Evolutionary conservation across 2,113 vertebrate species (phyloP), one percentile per base, ranked within the genome.

Genomic region (Mesoclemmys tuberculata): DNA sequence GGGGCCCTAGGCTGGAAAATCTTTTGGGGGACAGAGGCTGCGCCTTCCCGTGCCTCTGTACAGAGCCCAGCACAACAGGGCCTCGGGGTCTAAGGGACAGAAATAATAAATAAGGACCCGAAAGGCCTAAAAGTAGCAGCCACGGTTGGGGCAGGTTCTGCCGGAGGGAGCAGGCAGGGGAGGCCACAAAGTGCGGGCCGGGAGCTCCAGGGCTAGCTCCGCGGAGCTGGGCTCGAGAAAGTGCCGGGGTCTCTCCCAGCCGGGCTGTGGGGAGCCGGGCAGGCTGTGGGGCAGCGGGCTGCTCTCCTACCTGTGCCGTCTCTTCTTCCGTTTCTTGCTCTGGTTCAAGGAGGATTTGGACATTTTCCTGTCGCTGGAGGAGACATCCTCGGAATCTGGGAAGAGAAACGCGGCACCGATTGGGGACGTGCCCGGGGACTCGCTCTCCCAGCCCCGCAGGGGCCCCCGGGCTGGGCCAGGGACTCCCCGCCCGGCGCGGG

Each of bases 261-360:
- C 5, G 44, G 19, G 31, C 46, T 46, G 14, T 11, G 26, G 41
- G 12, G 2, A 10, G 5, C 75, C 6, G 5, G 49, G 54, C 78
- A 2, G 71, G 85, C 1, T n/a, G 48, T 22, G 49, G 26, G 41
- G 54, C 29, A 41, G 61, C 22, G 49, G 26, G 52, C 61, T 10
- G 19, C 79, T 78, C 5, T 27, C 98, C 98, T 98, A 99, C 99
- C 99, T 98, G 98, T 99, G 99, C 41, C 99, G 97, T 96, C 99
- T 98, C 98, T 99, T 99, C 99, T 99, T 99, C 84, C 99, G 98
- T 98, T 99, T 99, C 98, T 99, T 99, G 98, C 98, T 99, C 98
- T 99, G 99, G 95, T 97, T 99, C 97, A 99, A 95, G 88, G 99
- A 98, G 29, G 99, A 99, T 97, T 99, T 99, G 79, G 99, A 98